phyloP scores from a whole-genome alignment of 2,888 invertebrate genomes.

The Smittia aterrima region DNA sequence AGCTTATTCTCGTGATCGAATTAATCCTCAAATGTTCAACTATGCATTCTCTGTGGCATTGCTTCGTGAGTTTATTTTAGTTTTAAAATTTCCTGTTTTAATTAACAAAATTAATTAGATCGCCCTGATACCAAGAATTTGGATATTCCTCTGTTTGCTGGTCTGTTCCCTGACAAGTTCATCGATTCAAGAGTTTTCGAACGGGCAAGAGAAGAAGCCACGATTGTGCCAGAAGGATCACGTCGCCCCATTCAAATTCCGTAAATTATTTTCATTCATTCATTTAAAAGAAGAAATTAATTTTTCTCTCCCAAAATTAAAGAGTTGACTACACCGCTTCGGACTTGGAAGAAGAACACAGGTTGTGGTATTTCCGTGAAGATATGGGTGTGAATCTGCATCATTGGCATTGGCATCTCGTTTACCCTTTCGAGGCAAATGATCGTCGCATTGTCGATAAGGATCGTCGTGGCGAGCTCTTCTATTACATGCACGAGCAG shows the following conservation, averaged over 20 bases:
- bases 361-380: constrained; percentile 69
- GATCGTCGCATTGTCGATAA: constrained; percentile 62
- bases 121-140: constrained; percentile 64
- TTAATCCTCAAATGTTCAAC: constrained; percentile 73
- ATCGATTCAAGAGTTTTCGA: constrained; percentile 67
- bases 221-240: constrained; percentile 60
- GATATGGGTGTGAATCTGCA: constrained; percentile 58
- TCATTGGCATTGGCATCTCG: constrained; percentile 62
- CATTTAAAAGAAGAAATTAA: too few species aligned
- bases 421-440: constrained; percentile 73
- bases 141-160: constrained; percentile 63
- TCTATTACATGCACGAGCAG: constrained; percentile 72
- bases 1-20: constrained; percentile 64
- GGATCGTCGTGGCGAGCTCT: constrained; percentile 74
- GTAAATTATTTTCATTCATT: constrained; percentile 44
- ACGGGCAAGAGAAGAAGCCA: constrained; percentile 63
- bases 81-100: too few species aligned
- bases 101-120: too few species aligned
- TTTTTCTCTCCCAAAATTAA: too few species aligned
- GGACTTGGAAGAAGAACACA: constrained; percentile 73
- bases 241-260: constrained; percentile 64
- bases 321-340: constrained; percentile 72
- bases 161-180: constrained; percentile 74
- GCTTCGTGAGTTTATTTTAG: constrained; percentile 55
- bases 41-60: constrained; percentile 71